A percentile compares a stretch with the other conserved stretches of the same genome.
Evolutionary conservation across 2,888 invertebrate species (phyloP).

Genomic region (Aproaerema taeniolella): DNA sequence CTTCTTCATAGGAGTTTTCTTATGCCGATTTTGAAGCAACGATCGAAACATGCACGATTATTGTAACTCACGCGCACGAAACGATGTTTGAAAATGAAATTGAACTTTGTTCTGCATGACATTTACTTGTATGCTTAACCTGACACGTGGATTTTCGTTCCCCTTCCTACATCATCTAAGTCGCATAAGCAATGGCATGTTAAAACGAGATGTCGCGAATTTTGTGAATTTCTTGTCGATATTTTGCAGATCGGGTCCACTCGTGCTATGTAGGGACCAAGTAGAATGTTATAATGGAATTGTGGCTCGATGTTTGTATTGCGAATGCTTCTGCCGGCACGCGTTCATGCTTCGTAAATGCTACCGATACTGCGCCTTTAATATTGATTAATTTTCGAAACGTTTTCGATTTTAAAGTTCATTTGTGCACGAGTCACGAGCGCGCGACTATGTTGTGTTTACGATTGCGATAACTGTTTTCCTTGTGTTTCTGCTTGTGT

Average conservation of each 20-base stretch:
- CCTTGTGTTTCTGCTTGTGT: slow-evolving; percentile 28
- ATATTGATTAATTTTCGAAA: slow-evolving; percentile 51
- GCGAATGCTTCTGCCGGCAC: slow-evolving; percentile 41
- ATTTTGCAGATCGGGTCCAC: slow-evolving; percentile 37
- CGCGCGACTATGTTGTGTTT: slow-evolving; percentile 30
- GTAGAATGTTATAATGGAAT: slow-evolving; percentile 52
- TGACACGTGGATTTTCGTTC: slow-evolving; percentile 43
- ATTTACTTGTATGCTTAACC: slow-evolving; percentile 46
- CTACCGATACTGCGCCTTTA: slow-evolving; percentile 28
- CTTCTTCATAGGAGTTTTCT: slow-evolving; percentile 1
- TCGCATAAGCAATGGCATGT: slow-evolving; percentile 25
- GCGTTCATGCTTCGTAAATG: slow-evolving; percentile 42
- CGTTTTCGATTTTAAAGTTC: slow-evolving; percentile 45
- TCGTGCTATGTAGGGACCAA: slow-evolving; percentile 56
- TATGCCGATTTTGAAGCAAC: slow-evolving; percentile 24
- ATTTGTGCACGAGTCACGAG: slow-evolving; percentile 37
- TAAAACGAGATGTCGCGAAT: slow-evolving; percentile 47
- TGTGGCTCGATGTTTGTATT: slow-evolving; percentile 44
- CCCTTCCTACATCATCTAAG: slow-evolving; percentile 34
- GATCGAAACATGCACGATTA: slow-evolving; percentile 43
- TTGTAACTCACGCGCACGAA: slow-evolving; percentile 54
- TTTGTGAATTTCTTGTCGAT: slow-evolving; percentile 33
- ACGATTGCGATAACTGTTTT: slow-evolving; percentile 37
- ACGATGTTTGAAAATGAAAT: slow-evolving; percentile 57
- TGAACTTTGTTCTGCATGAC: slow-evolving; percentile 58